Conservation (phyloP, 2,888 invertebrate species). For the Philereme transversata region DNA sequence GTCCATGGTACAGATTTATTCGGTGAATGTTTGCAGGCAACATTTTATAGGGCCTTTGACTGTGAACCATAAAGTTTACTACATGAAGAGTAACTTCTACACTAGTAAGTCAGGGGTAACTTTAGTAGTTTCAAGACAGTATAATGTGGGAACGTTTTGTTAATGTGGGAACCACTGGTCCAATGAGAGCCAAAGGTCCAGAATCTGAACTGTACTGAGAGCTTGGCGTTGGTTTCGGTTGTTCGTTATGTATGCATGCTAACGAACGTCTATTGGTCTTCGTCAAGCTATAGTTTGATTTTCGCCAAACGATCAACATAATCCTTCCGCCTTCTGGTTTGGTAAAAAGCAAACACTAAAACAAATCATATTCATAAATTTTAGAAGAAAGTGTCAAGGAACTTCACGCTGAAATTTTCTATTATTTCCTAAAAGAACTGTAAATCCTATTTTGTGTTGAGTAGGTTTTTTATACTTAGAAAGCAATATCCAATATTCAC, state of each 20-base stretch:
- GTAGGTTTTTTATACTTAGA: too few species aligned
- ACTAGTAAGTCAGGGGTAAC: background rate
- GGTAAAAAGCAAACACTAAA: too few species aligned
- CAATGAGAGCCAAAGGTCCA: background rate
- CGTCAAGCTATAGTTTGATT: too few species aligned
- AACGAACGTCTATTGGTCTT: constrained; percentile 2
- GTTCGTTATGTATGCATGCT: constrained; percentile 7
- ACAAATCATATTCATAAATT: too few species aligned
- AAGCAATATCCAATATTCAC: too few species aligned
- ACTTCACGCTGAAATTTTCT: too few species aligned
- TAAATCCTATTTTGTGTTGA: too few species aligned
- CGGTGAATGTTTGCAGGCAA: background rate
- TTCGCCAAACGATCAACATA: too few species aligned
- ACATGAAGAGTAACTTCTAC: background rate
- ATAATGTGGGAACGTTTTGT: constrained; percentile 5
- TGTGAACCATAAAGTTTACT: constrained; percentile 4
- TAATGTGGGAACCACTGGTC: background rate
- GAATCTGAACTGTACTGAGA: background rate
- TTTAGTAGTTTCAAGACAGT: background rate
- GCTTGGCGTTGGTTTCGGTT: background rate
- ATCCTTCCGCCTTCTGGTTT: too few species aligned
- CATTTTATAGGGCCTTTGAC: background rate
- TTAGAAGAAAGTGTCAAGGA: too few species aligned
- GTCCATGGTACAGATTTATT: constrained; percentile 2
- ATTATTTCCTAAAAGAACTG: too few species aligned